phyloP scores from a whole-genome alignment of 2,888 invertebrate genomes.

The Dascillus cervinus region DNA sequence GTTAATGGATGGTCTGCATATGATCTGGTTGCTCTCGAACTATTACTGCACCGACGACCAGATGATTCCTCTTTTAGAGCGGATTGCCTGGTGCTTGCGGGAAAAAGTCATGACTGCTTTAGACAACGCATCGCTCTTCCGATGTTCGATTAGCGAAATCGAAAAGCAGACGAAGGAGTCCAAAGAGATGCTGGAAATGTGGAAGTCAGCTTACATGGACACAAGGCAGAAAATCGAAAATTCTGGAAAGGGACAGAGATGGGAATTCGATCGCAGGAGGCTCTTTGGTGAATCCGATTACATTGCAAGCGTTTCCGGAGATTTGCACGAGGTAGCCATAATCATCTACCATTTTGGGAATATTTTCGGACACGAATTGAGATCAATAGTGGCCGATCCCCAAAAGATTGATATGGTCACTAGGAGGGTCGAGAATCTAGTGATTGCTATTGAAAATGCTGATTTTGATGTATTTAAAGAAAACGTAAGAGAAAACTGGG shows the following conservation, averaged over 20 bases:
- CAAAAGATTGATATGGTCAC: slow-evolving; percentile 79
- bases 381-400: slow-evolving; percentile 80
- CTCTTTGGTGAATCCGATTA: slow-evolving; percentile 83
- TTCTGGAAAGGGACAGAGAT: slow-evolving; percentile 76
- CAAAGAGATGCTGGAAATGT: slow-evolving; percentile 60
- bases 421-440: slow-evolving; percentile 68
- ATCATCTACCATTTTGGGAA: slow-evolving; percentile 82
- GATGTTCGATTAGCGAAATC: slow-evolving; percentile 53
- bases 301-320: slow-evolving; percentile 69
- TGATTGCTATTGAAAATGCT: slow-evolving; percentile 65
- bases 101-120: slow-evolving; percentile 67
- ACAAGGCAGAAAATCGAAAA: slow-evolving; percentile 78
- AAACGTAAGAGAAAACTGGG: slow-evolving; percentile 79
- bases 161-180: slow-evolving; percentile 43
- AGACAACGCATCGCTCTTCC: slow-evolving; percentile 65
- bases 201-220: slow-evolving; percentile 69
- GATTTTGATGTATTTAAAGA: slow-evolving; percentile 78
- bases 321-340: slow-evolving; percentile 70
- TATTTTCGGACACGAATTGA: slow-evolving; percentile 79
- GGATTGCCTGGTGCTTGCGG: slow-evolving; percentile 76
- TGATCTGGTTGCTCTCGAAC: slow-evolving; percentile 86
- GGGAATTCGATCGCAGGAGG: slow-evolving; percentile 83
- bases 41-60: slow-evolving; percentile 79
- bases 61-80: slow-evolving; percentile 75
- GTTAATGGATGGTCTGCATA: slow-evolving; percentile 74